Evolutionary conservation across 2,797 vertebrate species (phyloP).

Genomic region (Galago senegalensis): DNA sequence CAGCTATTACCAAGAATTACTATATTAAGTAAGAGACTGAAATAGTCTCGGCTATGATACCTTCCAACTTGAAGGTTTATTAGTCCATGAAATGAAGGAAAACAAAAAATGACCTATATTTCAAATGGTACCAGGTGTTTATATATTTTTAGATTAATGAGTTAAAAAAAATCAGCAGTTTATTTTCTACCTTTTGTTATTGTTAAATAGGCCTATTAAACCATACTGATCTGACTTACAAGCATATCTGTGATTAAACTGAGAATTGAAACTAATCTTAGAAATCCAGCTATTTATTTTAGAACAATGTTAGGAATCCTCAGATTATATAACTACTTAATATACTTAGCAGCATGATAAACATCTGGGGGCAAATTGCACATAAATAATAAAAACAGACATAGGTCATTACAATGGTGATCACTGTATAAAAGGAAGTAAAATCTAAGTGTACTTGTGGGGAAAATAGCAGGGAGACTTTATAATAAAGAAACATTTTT

Average conservation of each 20-base stretch:
- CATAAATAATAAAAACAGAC: slow-evolving; percentile 19
- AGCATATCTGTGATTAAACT: slow-evolving; percentile 1
- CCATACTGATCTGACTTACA: not conserved
- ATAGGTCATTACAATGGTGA: not conserved
- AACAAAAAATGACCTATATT: not conserved
- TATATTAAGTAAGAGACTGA: not conserved
- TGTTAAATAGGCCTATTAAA: slow-evolving; percentile 25
- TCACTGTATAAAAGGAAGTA: not conserved
- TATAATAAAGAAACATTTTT: slow-evolving; percentile 30
- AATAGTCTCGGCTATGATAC: not conserved
- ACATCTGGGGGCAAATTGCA: slow-evolving; percentile 31
- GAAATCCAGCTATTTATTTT: not conserved
- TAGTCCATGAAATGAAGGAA: not conserved
- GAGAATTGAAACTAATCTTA: slow-evolving; percentile 10
- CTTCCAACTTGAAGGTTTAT: slow-evolving; percentile 10
- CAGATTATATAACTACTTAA: not conserved
- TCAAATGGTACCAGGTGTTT: slow-evolving; percentile 12
- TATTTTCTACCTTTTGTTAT: not conserved
- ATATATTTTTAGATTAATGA: not conserved
- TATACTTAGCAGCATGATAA: not conserved
- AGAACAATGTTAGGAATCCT: not conserved
- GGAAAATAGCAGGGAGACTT: not conserved
- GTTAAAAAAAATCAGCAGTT: slow-evolving; percentile 28
- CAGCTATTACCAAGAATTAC: not conserved
- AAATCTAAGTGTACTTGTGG: not conserved